Evolutionary conservation across 2,113 vertebrate species (phyloP).

Genomic region (Panurus biarmicus): DNA sequence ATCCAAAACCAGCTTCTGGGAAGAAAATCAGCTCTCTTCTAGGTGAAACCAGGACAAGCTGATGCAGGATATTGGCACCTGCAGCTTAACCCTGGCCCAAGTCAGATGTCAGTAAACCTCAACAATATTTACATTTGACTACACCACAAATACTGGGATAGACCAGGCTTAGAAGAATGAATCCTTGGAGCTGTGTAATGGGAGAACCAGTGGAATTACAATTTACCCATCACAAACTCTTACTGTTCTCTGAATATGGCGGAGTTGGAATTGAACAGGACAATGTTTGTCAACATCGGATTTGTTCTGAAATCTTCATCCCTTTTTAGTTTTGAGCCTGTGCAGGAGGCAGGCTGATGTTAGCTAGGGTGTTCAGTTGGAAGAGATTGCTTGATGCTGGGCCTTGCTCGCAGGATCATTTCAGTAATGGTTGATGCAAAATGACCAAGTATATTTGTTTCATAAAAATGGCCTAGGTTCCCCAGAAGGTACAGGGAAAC

Average conservation of each 20-base stretch:
- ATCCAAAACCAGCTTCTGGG: neutral
- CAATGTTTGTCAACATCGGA: neutral
- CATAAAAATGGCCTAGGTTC: neutral
- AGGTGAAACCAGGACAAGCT: neutral
- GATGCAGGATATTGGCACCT: neutral
- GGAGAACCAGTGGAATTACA: neutral
- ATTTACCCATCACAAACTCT: neutral
- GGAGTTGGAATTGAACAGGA: neutral
- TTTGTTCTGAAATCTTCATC: neutral
- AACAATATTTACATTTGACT: neutral
- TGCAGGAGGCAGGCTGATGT: neutral
- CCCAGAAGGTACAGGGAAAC: neutral
- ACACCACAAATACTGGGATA: neutral
- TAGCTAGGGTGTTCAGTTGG: neutral
- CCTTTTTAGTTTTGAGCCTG: neutral
- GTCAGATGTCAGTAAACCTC: neutral
- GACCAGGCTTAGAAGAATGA: neutral
- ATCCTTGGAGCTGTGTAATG: neutral
- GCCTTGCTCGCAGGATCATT: neutral
- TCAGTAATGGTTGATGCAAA: neutral
- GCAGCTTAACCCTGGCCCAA: neutral
- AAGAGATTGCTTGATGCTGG: neutral
- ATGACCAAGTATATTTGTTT: neutral
- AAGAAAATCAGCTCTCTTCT: neutral
- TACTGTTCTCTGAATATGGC: neutral